Percentiles rank a stretch among this genome's conserved stretches.
Evolutionary conservation across 37 sponge, comb jelly and placozoan genomes (phyloP).

Genomic region (Haliclona indistincta): DNA sequence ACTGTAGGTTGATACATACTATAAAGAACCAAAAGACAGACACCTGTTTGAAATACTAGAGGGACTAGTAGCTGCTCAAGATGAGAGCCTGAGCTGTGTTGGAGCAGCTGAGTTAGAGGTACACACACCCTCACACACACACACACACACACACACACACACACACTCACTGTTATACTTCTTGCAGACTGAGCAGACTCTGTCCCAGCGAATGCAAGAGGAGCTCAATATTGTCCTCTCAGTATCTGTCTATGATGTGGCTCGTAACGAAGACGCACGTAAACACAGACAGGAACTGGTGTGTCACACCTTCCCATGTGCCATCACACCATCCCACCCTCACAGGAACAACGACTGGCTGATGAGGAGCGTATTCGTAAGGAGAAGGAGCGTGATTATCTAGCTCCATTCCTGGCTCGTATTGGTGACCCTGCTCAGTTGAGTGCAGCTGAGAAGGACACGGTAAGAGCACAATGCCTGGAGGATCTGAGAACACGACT

Average conservation of each 20-base stretch:
- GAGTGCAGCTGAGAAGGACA: constrained; percentile 33
- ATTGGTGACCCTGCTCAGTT: constrained; percentile 75
- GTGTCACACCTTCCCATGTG: neutral
- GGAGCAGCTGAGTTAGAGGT: constrained; percentile 83
- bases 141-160: constrained; percentile 3
- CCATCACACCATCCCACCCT: neutral
- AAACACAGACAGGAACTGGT: constrained; percentile 80
- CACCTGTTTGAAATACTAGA: constrained; percentile 67
- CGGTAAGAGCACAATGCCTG: constrained; percentile 78
- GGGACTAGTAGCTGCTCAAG: constrained; percentile 62
- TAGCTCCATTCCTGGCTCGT: constrained; percentile 92
- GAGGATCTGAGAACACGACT: constrained; percentile 74
- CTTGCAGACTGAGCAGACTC: constrained; percentile 36
- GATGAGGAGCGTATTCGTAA: constrained; percentile 90
- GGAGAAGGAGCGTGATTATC: constrained; percentile 94
- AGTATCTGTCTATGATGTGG: constrained; percentile 93
- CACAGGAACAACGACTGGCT: constrained; percentile 55
- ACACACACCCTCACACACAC: neutral
- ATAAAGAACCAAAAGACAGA: constrained; percentile 65
- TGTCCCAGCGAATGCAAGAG: constrained; percentile 56
- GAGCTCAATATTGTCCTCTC: constrained; percentile 62
- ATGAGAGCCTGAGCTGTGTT: constrained; percentile 49
- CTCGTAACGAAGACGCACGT: constrained; percentile 84
- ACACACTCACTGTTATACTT: neutral
- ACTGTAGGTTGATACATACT: constrained; percentile 74